phyloP scores from a whole-genome alignment of 1,140 invertebrate species.

The Aphis craccivora region DNA sequence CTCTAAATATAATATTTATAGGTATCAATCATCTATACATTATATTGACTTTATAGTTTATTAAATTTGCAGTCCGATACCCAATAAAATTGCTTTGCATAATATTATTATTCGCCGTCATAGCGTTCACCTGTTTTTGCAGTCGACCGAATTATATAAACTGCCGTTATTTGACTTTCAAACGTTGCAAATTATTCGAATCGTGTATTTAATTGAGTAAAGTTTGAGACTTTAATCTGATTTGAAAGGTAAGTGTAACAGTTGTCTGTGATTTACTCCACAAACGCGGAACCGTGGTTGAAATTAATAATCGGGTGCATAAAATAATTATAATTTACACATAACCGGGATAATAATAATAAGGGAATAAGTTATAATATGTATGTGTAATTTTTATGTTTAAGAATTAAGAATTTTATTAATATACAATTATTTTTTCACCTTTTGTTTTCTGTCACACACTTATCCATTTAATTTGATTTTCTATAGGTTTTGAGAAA shows the following conservation, averaged over 20 bases:
- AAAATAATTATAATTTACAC: not conserved
- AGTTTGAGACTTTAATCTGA: constrained; percentile 34
- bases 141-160: constrained; percentile 12
- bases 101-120: not conserved
- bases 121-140: not conserved
- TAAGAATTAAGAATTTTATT: not conserved
- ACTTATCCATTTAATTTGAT: not conserved
- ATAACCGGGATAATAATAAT: not conserved
- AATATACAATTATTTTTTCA: not conserved
- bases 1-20: not conserved
- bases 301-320: not conserved
- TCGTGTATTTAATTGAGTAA: constrained; percentile 31
- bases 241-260: constrained; percentile 9
- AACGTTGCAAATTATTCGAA: constrained; percentile 3
- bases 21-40: not conserved
- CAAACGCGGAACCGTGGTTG: not conserved
- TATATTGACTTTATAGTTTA: not conserved
- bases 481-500: not conserved
- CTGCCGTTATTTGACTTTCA: constrained; percentile 26
- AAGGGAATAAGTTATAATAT: not conserved
- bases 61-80: not conserved
- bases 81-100: not conserved
- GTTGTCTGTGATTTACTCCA: not conserved
- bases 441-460: not conserved
- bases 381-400: not conserved